phyloP scores from a whole-genome alignment of 2,797 vertebrate genomes.

The Echiichthys vipera region DNA sequence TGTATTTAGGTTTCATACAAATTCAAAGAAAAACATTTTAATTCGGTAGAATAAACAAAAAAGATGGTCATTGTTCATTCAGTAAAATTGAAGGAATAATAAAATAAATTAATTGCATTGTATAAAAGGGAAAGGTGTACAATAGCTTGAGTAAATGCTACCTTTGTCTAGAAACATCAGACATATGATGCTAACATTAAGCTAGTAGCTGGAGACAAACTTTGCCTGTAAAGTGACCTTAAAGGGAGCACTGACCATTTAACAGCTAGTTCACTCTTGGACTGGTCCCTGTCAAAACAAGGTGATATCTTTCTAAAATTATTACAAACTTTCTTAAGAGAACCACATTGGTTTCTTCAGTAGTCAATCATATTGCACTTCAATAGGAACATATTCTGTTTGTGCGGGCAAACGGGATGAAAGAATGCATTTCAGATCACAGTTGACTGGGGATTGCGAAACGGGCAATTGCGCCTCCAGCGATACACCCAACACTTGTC shows the following conservation, averaged over 20 bases:
- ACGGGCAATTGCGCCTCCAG: background rate
- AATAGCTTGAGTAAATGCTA: conserved; percentile 52
- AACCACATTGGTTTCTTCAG: conserved; percentile 57
- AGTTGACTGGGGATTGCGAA: conserved; percentile 7
- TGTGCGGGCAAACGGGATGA: background rate
- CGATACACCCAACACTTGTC: conserved; percentile 2
- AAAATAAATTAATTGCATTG: conserved; percentile 67
- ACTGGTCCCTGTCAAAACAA: conserved; percentile 27
- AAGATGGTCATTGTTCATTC: conserved; percentile 35
- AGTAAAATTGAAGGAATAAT: conserved; percentile 49
- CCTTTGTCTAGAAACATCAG: conserved; percentile 38
- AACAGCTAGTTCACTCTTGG: background rate
- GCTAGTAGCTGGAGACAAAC: conserved; percentile 8
- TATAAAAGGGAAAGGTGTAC: conserved; percentile 49
- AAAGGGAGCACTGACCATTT: conserved; percentile 21
- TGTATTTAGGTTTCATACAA: conserved; percentile 41
- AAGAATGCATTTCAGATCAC: conserved; percentile 30
- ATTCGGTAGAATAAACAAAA: conserved; percentile 36
- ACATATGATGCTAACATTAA: background rate
- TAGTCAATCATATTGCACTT: conserved; percentile 80
- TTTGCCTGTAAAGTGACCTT: conserved; percentile 28
- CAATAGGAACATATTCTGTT: conserved; percentile 20
- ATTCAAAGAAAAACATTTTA: conserved; percentile 39
- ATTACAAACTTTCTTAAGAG: background rate
- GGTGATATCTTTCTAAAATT: conserved; percentile 11